Base-by-base conservation (phyloP, 2,888 invertebrate genomes). In the Pseudoips prasinana region DNA sequence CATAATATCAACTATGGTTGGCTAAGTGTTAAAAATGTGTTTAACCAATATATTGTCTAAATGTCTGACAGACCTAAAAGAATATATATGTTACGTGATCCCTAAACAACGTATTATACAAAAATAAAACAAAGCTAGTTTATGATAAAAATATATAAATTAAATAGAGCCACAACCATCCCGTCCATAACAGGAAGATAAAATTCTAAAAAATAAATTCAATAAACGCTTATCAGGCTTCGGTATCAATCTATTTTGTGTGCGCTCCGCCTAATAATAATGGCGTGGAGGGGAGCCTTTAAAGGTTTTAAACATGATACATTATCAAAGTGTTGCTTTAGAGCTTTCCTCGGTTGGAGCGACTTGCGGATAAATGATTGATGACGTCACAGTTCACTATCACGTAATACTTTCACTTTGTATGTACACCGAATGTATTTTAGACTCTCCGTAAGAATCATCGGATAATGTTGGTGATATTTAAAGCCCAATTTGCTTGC, bases 281-380 rank as follows among this genome's bases (percentile, higher is more conserved):
- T 69, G 58, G 56, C 63, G 51, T 20, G 51, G 46, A 55, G 48
- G 47, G 63, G 70, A 23, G 18, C 22, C 22, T 33, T 22, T 20
- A n/a, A 31, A 41, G 68, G 62, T 78, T 85, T 82, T 78, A 79
- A 84, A 76, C 67, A 80, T 81, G 73, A 84, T 84, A 83, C 79
- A 85, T 86, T 85, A 85, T 80, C 64, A 76, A 73, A 73, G 70
- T 71, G 70, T 70, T 67, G 77, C 73, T 71, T 79, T 84, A 85
- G 67, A 87, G 86, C 82, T 81, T 86, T 86, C 72, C 73, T 67
- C 65, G 74, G 80, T 85, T 66, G 62, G 64, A 76, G 70, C 73
- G 73, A 65, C 64, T 72, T 68, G 64, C 64, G 77, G 79, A 80
- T 86, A 80, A 80, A 86, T 87, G 86, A 87, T 86, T 84, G 87